Evolutionary conservation across 2,113 vertebrate species (phyloP), one percentile per base, ranked within the genome.

Genomic region (Vulpes lagopus): DNA sequence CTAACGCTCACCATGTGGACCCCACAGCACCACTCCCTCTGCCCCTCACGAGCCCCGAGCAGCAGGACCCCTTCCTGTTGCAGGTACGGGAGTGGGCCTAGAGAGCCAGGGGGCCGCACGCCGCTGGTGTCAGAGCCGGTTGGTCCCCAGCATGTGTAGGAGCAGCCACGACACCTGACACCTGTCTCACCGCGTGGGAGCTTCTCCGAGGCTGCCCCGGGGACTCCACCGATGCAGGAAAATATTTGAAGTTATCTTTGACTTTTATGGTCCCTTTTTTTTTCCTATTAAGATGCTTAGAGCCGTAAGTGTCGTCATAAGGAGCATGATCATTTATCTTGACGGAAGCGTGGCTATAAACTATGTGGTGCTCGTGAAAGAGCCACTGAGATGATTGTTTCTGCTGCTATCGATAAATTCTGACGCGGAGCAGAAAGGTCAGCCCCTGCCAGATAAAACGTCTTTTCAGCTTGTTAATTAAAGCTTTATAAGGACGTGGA

Each of bases 231-330:
- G n/a, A 89, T 8, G 89, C 35, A 83, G 95, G 92, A 76, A 55
- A 96, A 93, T 43, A 84, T 97, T 88, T 84, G 95, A 98, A 97
- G 89, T 96, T 98, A 91, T 97, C 97, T 98, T 98, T 98, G 97
- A 98, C 96, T 98, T 98, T 98, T 96, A 98, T 85, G 69, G 93
- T 91, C 94, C 55, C 78, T 96, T 97, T 80, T 96, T 97, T 78
- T 64, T 91, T 94, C 96, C 95, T 96, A 95, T 98, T 98, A 98
- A 98, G 98, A 98, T 97, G 97, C 97, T 98, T 95, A 94, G 84
- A 89, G 94, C 97, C 94, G 65, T 98, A 97, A 98, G 97, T 74
- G 97, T 64, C 80, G 84, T 98, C 97, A 96, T 97, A 97, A 97
- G 98, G 97, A 98, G 97, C 94, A 35, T 35, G 35, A 35, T 98